These are phyloP conservation scores for Cirrhinus molitorella DNA, from an alignment of 2,797 vertebrate species.

Conservation along the genomic window DNA sequence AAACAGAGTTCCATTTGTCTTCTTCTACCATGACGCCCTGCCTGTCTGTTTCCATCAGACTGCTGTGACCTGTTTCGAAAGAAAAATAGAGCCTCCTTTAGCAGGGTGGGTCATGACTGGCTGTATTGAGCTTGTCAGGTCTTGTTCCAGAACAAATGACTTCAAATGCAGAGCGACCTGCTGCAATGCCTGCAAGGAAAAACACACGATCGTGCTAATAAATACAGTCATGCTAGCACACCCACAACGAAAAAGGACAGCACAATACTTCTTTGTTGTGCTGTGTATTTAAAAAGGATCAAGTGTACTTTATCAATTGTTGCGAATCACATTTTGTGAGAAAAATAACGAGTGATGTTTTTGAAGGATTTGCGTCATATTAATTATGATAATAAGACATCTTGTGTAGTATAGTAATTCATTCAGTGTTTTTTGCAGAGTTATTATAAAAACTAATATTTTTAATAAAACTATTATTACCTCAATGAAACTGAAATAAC, in stretches of 20 bases:
- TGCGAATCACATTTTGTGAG: neutral
- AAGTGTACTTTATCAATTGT: neutral
- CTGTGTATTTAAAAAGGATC: neutral
- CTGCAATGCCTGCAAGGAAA: constrained; percentile 27
- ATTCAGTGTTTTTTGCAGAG: too few relatives aligned
- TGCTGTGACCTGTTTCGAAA: constrained; percentile 58
- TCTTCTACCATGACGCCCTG: constrained; percentile 10
- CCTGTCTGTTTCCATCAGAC: neutral
- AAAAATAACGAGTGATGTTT: neutral
- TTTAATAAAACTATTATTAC: too few relatives aligned
- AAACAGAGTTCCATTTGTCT: constrained; percentile 8
- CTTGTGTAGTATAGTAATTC: neutral
- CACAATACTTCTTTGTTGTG: constrained; percentile 15
- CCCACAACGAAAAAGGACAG: constrained; percentile 31
- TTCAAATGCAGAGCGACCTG: constrained; percentile 15
- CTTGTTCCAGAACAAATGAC: constrained; percentile 65
- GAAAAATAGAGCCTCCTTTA: constrained; percentile 40
- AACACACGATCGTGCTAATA: constrained; percentile 24
- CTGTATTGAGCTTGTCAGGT: constrained; percentile 61
- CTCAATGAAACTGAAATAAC: too few relatives aligned
- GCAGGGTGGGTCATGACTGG: constrained; percentile 35
- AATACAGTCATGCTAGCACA: constrained; percentile 33
- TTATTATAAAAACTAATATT: too few relatives aligned
- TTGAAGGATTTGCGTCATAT: neutral
- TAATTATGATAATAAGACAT: neutral